Evolutionary conservation across 1,140 invertebrate species (phyloP).

Genomic region (Mya arenaria): DNA sequence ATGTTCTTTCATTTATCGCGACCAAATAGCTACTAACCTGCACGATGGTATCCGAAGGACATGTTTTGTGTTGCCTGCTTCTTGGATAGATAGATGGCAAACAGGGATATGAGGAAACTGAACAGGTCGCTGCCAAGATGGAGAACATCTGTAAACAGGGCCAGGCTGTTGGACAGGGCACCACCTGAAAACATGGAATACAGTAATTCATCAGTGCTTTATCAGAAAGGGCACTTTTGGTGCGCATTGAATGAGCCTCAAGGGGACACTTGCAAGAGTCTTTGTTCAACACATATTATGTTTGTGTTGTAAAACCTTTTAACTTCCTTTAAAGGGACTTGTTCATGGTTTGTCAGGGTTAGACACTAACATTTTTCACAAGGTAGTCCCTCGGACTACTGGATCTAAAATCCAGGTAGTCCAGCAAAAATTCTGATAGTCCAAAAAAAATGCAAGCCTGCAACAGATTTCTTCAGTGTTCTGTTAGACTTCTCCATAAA

Average conservation of each 20-base stretch:
- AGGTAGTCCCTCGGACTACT: too few relatives aligned
- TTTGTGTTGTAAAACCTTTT: not conserved
- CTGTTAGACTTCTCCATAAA: too few relatives aligned
- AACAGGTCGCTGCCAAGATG: constrained; percentile 98
- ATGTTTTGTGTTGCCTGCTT: constrained; percentile 92
- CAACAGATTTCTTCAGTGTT: too few relatives aligned
- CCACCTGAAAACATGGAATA: constrained; percentile 86
- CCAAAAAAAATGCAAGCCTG: too few relatives aligned
- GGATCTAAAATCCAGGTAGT: too few relatives aligned
- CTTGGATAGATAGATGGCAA: constrained; percentile 94
- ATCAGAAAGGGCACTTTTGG: not conserved
- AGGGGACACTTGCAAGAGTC: not conserved
- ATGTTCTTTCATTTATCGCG: too few relatives aligned
- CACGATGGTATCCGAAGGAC: constrained; percentile 94
- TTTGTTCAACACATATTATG: not conserved
- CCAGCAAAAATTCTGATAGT: too few relatives aligned
- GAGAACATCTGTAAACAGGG: constrained; percentile 98
- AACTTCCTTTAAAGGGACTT: not conserved
- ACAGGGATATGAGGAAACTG: constrained; percentile 97
- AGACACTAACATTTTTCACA: too few relatives aligned
- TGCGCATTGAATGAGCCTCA: not conserved
- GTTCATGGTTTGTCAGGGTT: not conserved
- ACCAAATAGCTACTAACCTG: too few relatives aligned
- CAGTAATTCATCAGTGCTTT: not conserved
- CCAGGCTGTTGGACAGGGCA: constrained; percentile 94